Evolutionary conservation across 2,113 vertebrate genomes (phyloP).

Genomic region (Brachypteracias leptosomus): DNA sequence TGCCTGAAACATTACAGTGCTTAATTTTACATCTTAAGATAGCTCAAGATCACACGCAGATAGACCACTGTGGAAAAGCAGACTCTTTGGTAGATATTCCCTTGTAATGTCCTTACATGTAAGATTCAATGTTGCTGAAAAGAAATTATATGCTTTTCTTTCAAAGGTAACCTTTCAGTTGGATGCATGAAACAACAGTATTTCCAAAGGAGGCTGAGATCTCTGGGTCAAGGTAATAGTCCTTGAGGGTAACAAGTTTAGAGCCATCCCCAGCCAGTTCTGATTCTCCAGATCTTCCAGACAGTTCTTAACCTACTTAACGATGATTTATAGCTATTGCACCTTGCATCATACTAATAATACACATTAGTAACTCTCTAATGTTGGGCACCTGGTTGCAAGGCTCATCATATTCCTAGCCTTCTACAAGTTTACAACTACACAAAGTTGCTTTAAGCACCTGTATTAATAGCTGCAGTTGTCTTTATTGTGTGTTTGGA

Average conservation of each 20-base stretch:
- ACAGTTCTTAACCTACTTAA: background rate
- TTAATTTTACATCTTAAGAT: background rate
- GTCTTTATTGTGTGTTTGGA: background rate
- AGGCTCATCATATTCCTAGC: background rate
- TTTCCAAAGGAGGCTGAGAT: background rate
- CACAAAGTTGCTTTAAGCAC: background rate
- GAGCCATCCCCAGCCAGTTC: background rate
- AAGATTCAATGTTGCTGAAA: background rate
- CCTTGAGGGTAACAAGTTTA: background rate
- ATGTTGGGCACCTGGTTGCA: background rate
- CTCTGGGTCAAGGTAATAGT: background rate
- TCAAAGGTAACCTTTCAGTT: background rate
- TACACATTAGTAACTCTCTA: background rate
- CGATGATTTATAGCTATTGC: background rate
- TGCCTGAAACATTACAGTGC: background rate
- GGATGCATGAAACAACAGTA: background rate
- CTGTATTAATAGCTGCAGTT: background rate
- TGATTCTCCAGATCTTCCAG: background rate
- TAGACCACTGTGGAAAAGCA: background rate
- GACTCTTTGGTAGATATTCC: background rate
- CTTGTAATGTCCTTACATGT: background rate
- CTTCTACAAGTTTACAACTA: background rate
- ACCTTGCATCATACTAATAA: background rate
- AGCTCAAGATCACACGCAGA: background rate
- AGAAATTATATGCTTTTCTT: background rate